Base-by-base conservation (phyloP, 2,888 invertebrate species). In the Drosophila merina region DNA sequence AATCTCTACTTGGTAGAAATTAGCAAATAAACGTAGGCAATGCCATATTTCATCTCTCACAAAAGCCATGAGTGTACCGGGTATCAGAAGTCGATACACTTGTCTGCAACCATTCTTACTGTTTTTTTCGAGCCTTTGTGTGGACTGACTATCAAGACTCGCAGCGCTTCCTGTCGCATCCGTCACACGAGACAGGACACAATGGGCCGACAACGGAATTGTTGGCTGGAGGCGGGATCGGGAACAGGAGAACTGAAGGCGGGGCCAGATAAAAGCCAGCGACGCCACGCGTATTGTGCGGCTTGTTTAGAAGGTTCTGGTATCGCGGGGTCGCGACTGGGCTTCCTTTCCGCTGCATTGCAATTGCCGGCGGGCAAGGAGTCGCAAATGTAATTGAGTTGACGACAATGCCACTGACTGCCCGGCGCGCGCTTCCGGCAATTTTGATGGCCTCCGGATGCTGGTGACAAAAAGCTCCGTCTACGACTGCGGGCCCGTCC, bases 381-480 rank as follows among this genome's bases (percentile, higher is more conserved):
- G 76, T 72, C 57, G 70, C 62, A 69, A 79, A 80, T 72, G 76
- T 86, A 83, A 86, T 86, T 81, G 84, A 84, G 87, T 83, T 84
- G 87, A 81, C 77, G 82, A 71, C 69, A 72, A 70, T 70, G 69
- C 54, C 69, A 55, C 59, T 44, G 70, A 72, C 81, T 78, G 71
- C 74, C 78, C 79, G 77, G 71, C 71, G 68, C 75, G 71, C 74
- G 87, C 72, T 78, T 86, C 83, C 78, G 87, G 74, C 75, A 76
- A 73, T 77, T 76, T 76, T 86, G 76, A 78, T 74, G 74, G 81
- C 78, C 81, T 59, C 78, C 81, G 87, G 87, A 86, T 74, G 76
- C 63, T 50, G 57, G 70, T 48, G 74, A 74, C 74, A 74, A 77
- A 79, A 57, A 83, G 78, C 77, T 62, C 57, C 67, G 40, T 42